Conservation (phyloP, 35 echinoderm and acorn worm genomes). For the Strongylocentrotus purpuratus region DNA sequence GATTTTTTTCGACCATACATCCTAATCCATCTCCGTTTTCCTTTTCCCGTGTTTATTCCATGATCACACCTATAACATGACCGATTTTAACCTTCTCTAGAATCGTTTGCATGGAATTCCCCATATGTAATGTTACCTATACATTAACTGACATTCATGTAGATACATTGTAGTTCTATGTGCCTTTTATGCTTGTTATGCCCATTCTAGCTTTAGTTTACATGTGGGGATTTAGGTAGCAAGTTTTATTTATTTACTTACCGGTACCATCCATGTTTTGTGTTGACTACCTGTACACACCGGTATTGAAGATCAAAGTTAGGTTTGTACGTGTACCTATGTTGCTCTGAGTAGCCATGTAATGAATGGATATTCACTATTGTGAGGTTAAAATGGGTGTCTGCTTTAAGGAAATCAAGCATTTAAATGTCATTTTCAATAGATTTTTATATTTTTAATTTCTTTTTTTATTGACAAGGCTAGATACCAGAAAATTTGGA, state of each 20-base stretch:
- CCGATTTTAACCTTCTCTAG: constrained; percentile 26
- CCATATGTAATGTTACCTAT: constrained; percentile 10
- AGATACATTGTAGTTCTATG: not conserved
- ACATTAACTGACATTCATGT: not conserved
- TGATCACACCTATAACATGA: not conserved
- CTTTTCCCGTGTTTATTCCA: not conserved
- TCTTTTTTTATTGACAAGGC: not conserved
- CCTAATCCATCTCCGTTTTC: not conserved
- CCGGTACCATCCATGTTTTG: not conserved
- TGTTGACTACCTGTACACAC: not conserved
- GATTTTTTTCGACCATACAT: not conserved
- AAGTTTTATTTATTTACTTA: not conserved
- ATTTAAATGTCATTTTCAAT: not conserved
- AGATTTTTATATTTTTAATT: not conserved
- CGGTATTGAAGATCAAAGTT: not conserved
- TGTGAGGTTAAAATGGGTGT: no score
- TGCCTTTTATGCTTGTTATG: not conserved
- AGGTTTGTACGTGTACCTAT: not conserved
- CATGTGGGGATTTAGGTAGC: not conserved
- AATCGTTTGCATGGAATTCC: constrained; percentile 38
- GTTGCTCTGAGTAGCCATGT: not conserved
- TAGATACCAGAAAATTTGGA: not conserved
- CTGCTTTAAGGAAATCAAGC: not conserved
- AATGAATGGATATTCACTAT: not conserved
- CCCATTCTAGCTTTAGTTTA: not conserved